Base-by-base conservation (phyloP, 2,888 invertebrate genomes). In the Operophtera brumata region DNA sequence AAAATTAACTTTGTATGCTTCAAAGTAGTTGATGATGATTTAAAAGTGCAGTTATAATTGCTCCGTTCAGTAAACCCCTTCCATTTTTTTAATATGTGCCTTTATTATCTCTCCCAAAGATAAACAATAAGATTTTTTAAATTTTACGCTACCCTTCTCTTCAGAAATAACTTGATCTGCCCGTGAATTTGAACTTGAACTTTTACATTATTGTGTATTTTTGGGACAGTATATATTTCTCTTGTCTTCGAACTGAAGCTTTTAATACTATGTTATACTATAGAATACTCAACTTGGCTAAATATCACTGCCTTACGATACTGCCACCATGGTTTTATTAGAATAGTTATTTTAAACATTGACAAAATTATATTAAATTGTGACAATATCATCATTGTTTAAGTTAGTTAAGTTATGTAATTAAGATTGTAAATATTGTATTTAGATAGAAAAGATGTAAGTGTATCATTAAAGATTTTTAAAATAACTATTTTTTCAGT, bases 401-500 rank as follows among this genome's bases (percentile, higher is more conserved):
- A 70, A 75, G 59, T 73, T 71, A 68, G 47, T 62, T 67, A 66
- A 68, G 47, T 62, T 67, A 66, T 64, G 67, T 73, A 74, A 77
- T 63, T 86, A 86, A 86, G 83, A 72, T 82, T 90, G 89, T 90
- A 90, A 87, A 90, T 90, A 90, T 84, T 87, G 86, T 88, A 87
- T 82, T 82, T 88, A 87, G 85, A 82, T 84, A 84, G 81, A 85
- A 84, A 74, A 77, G 77, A 82, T 84, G 80, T 89, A 84, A 84
- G 83, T 82, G 80, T 84, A 87, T 82, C 84, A 87, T 84, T 86
- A 88, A 85, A 88, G 74, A 78, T 80, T 84, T 84, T 77, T 79
- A 50, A 61, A 54, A 46, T 12, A 26, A 10, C 10, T 12, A 20
- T 12, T 20, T 20, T 13, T 37, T 9, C 12, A 9, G 4, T 35